A percentile compares a stretch with the other conserved stretches of the same genome.
Conservation (phyloP, 2,113 vertebrate species). For the Psammodynastes pulverulentus region DNA sequence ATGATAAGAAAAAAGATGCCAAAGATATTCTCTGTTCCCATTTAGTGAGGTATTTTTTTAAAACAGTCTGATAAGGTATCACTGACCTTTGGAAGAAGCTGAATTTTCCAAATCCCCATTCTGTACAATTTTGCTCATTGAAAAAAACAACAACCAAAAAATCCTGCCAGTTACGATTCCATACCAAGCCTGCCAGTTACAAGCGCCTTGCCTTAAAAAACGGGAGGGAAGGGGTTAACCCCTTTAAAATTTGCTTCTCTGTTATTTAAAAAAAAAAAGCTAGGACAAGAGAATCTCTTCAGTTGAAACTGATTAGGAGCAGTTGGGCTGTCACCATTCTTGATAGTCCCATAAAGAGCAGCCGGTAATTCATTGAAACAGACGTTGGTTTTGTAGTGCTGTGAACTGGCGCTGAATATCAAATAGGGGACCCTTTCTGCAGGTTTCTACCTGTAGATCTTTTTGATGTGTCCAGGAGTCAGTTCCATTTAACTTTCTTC, state of each 20-base stretch:
- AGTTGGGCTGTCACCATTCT: background rate
- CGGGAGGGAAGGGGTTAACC: background rate
- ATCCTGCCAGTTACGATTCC: background rate
- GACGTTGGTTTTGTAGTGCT: background rate
- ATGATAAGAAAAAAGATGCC: background rate
- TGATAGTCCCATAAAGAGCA: background rate
- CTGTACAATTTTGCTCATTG: background rate
- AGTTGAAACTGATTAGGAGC: constrained; percentile 3
- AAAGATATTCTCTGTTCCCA: background rate
- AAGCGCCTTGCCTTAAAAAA: accelerated
- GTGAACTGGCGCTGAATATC: background rate
- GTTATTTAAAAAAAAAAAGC: too few species aligned
- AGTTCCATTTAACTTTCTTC: accelerated
- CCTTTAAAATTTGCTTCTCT: accelerated
- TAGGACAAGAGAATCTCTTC: background rate
- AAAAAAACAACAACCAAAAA: background rate
- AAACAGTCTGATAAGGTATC: background rate
- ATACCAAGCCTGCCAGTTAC: background rate
- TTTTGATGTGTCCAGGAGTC: background rate
- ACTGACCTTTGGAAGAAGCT: background rate
- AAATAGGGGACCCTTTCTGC: accelerated
- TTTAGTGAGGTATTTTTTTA: background rate
- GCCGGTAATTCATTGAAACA: background rate
- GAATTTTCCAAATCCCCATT: background rate
- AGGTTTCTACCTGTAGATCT: accelerated